Evolutionary conservation across 2,113 vertebrate species (phyloP), one percentile per base, ranked within the genome.

Genomic region (Caranx melampygus): DNA sequence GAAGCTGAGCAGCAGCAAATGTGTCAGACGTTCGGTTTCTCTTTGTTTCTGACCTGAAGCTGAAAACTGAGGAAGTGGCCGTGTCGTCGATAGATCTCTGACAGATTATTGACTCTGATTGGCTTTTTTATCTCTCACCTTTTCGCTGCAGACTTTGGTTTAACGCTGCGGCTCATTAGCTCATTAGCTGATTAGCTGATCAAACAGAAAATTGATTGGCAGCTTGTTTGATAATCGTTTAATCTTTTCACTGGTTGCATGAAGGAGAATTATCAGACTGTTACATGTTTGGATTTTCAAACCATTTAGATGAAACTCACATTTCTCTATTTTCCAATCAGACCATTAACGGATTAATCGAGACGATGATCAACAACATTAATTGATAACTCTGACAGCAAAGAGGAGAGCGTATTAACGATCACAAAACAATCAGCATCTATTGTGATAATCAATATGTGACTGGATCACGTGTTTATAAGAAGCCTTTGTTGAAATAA

Each of bases 1-100:
- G 42, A 79, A 76, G 55, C 57, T 68, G 40, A 55, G 69, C 65
- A 69, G 51, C n/a, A n/a, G 26, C 26, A 73, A 70, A 51, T 55
- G 34, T 16, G 49, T 65, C 26, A 42, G 44, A 37, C 21, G 26
- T 69, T 3, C 11, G 20, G 26, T 14, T 79, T 45, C 44, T 76
- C 31, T 35, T 72, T 21, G 12, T 51, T 73, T 81, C 18, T 31
- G 45, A 65, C 61, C 11, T 54, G 69, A 40, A 35, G 73, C 33
- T 35, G 26, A 52, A 49, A 52, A 11, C 16, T 65, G 62, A 11
- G 9, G 47, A 14, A 3, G 3, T 66, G 40, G 31, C 34, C 21
- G 0, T 55, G 6, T 81, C 33, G 47, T 62, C 34, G 44, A 49
- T 26, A 9, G 49, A 33, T 49, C 34, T 49, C n/a, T 10, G 15